Evolutionary conservation across 1,140 invertebrate species (phyloP).

Genomic region (Drosophila grimshawi): DNA sequence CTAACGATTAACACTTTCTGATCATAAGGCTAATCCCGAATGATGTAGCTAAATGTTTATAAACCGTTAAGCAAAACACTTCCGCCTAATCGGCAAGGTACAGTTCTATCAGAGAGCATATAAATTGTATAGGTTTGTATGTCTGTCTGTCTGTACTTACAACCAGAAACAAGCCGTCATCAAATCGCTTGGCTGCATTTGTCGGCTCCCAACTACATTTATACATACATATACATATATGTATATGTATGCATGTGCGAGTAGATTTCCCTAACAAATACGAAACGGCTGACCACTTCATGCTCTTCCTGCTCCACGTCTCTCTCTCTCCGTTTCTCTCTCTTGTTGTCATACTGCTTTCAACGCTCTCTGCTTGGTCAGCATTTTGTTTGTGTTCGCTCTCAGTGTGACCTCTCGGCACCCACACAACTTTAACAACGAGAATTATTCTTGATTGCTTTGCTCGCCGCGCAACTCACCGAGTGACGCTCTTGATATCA

Average conservation of each 20-base stretch:
- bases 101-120: conserved; percentile 28
- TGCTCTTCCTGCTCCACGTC: neutral
- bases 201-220: conserved; percentile 11
- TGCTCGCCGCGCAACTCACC: conserved; percentile 31
- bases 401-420: conserved; percentile 41
- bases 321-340: conserved; percentile 3
- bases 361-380: conserved; percentile 41
- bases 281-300: conserved; percentile 31
- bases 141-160: conserved; percentile 6
- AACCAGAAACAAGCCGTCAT: conserved; percentile 26
- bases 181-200: conserved; percentile 45
- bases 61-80: conserved; percentile 32
- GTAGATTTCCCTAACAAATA: conserved; percentile 32
- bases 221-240: neutral
- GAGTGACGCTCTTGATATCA: conserved; percentile 53
- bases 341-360: neutral
- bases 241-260: neutral
- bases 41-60: neutral
- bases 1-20: neutral
- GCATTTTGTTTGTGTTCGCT: conserved; percentile 11
- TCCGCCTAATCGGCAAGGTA: conserved; percentile 42
- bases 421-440: conserved; percentile 47
- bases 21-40: neutral
- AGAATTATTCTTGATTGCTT: conserved; percentile 59
- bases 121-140: neutral